Evolutionary conservation across 2,888 invertebrate genomes (phyloP), one percentile per base, ranked within the genome.

Genomic region (Hofmannophila pseudospretella): DNA sequence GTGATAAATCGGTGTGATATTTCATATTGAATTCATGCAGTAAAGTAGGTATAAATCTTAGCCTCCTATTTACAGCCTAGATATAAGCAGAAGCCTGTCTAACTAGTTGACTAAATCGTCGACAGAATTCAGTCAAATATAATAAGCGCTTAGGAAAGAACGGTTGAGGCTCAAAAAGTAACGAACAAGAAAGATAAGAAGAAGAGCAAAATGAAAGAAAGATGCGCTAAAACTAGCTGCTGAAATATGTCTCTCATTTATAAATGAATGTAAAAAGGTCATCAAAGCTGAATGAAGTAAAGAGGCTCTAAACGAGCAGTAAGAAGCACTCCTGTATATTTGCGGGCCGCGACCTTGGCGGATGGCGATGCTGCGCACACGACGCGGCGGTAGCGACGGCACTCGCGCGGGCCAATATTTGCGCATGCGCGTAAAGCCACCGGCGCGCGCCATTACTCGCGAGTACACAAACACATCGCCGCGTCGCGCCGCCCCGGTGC

Each of bases 361-460:
- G 9, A 1, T 3, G 20, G 20, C 13, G 13, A 14, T 14, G 37
- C 40, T n/a, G 34, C 40, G 42, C 36, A 36, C 41, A 34, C 38
- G 42, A 40, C 41, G 42, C 43, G 43, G 40, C 42, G 47, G n/a
- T n/a, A n/a, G n/a, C n/a, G n/a, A n/a, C n/a, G 34, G 41, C 46
- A 47, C 49, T 45, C 44, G 38, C 38, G 36, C 38, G 50, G 48
- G 54, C 57, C 58, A 72, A 69, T 78, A 71, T 80, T 78, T 79
- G 77, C 74, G 67, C 62, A 63, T 68, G 66, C 71, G 66, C 61
- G 63, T 57, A 47, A 47, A 46, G 52, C 53, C 44, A 42, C 50
- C 48, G 51, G 37, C 44, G 44, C 45, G 49, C 47, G 46, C 49
- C 52, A 51, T 62, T 58, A 62, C 57, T 57, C 61, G 42, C 42